Percentiles rank a stretch among this genome's conserved stretches.
Evolutionary conservation across 2,113 vertebrate genomes (phyloP).

Genomic region (Chitala chitala): DNA sequence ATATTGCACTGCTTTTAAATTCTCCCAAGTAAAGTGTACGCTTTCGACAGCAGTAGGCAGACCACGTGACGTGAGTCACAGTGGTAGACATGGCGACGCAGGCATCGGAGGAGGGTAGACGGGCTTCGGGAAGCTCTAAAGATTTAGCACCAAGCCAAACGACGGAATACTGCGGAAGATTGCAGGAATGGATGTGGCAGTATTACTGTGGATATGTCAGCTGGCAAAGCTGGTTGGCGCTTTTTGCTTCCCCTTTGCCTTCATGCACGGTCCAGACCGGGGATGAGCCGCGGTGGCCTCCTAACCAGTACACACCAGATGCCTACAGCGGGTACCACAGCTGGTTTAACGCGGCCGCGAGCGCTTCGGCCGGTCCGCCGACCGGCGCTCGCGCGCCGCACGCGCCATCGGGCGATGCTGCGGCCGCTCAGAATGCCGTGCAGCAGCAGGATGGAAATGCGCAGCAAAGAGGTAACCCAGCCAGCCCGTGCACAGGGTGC

Average conservation of each 20-base stretch:
- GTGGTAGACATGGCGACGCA: slow-evolving; percentile 35
- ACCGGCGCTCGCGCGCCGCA: slow-evolving; percentile 18
- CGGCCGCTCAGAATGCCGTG: slow-evolving; percentile 29
- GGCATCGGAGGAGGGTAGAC: slow-evolving; percentile 6
- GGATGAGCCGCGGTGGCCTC: background rate
- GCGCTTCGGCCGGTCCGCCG: too few species aligned
- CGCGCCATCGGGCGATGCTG: slow-evolving; percentile 11
- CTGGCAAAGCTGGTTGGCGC: slow-evolving; percentile 71
- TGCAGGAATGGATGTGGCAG: slow-evolving; percentile 90
- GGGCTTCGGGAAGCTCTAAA: background rate
- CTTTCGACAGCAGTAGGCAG: too few species aligned
- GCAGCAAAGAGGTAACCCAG: slow-evolving; percentile 43
- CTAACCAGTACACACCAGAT: slow-evolving; percentile 26
- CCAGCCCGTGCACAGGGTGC: background rate
- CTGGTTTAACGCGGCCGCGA: slow-evolving; percentile 22
- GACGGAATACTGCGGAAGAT: slow-evolving; percentile 72
- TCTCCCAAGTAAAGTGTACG: too few species aligned
- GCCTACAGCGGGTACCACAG: slow-evolving; percentile 38
- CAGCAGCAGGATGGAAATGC: slow-evolving; percentile 46
- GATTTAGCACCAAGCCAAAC: slow-evolving; percentile 28
- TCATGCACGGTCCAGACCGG: slow-evolving; percentile 28
- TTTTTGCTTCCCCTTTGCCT: slow-evolving; percentile 52
- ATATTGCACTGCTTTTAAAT: too few species aligned
- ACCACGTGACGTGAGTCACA: too few species aligned
- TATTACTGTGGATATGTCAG: slow-evolving; percentile 76